Conservation (phyloP, 2,797 vertebrate species). For the Morelia viridis region DNA sequence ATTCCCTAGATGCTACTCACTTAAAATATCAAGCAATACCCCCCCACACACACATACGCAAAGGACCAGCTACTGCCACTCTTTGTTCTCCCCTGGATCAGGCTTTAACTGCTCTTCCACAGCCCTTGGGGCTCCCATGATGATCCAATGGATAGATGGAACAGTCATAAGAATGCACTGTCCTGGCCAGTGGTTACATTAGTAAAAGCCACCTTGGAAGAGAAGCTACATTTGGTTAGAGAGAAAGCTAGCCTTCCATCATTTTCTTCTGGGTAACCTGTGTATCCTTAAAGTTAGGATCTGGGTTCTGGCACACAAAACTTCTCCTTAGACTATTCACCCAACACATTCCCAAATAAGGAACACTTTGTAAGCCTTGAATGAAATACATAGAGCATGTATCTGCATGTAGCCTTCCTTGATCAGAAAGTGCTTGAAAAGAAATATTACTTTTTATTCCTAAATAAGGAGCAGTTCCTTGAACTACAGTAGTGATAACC, state of each 20-base stretch:
- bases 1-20: background rate
- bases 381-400: background rate
- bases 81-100: background rate
- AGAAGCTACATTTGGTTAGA: background rate
- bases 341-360: background rate
- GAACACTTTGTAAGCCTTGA: background rate
- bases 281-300: background rate
- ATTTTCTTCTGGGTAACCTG: background rate
- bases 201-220: background rate
- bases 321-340: background rate
- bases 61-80: background rate
- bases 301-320: background rate
- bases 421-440: background rate
- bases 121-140: background rate
- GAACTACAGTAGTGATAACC: too few species aligned
- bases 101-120: background rate
- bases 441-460: background rate
- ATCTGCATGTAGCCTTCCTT: background rate
- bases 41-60: background rate
- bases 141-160: background rate
- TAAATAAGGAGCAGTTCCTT: background rate
- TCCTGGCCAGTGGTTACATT: background rate
- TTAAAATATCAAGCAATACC: background rate
- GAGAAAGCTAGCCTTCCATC: background rate
- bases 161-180: background rate